Evolutionary conservation across 1,140 invertebrate genomes (phyloP).

Genomic region (Pseudomyrmex concolor): DNA sequence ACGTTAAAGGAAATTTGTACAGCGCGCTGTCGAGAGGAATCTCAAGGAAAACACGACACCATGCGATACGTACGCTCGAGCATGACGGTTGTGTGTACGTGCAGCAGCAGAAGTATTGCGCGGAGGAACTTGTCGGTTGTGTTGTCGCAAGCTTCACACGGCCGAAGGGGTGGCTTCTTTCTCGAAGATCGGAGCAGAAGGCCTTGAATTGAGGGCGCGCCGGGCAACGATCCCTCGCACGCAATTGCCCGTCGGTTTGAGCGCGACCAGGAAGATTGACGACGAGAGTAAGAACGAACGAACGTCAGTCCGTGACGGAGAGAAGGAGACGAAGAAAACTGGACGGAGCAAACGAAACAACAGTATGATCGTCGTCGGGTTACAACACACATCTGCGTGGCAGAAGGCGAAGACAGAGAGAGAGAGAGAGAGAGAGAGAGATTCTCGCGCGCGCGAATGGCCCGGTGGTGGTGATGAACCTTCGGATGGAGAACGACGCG

Average conservation of each 20-base stretch:
- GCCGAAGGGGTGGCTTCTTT: not conserved
- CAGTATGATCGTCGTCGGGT: not conserved
- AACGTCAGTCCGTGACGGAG: too few relatives aligned
- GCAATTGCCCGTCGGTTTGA: not conserved
- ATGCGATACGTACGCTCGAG: not conserved
- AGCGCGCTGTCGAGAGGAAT: not conserved
- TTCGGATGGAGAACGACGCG: too few relatives aligned
- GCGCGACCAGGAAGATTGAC: not conserved
- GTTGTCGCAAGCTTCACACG: not conserved
- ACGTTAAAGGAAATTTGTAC: not conserved
- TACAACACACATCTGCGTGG: slow-evolving; percentile 60
- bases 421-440: not conserved
- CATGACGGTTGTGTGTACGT: not conserved
- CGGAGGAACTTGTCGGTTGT: not conserved
- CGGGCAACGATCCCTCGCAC: slow-evolving; percentile 47
- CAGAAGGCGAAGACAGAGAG: slow-evolving; percentile 60
- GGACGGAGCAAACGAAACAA: not conserved
- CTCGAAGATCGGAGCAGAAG: not conserved
- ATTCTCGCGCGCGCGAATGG: slow-evolving; percentile 60
- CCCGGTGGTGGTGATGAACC: not conserved
- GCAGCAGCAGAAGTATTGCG: not conserved
- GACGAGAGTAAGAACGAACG: not conserved
- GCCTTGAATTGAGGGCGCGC: slow-evolving; percentile 34
- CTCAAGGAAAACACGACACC: not conserved
- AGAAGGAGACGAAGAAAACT: not conserved